A percentile compares a stretch with the other conserved stretches of the same genome.
These are phyloP conservation scores for Bucorvus abyssinicus DNA, from an alignment of 2,797 vertebrate genomes.

Conservation along the genomic window DNA sequence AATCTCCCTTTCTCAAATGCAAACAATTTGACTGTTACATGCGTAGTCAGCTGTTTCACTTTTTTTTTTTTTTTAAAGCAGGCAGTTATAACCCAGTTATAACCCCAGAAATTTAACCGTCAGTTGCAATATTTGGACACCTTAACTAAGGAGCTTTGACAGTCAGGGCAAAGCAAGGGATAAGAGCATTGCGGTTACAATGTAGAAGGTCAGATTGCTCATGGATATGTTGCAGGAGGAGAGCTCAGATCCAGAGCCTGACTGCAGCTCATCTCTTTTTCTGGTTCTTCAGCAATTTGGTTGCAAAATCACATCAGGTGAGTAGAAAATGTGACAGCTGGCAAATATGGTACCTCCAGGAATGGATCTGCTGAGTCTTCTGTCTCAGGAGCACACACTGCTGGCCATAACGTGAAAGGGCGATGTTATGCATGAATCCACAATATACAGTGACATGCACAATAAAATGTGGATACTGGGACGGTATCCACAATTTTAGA, in stretches of 20 bases:
- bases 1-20: neutral
- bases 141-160: neutral
- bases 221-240: neutral
- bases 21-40: neutral
- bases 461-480: neutral
- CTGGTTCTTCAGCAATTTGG: neutral
- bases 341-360: neutral
- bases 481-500: neutral
- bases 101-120: neutral
- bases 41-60: neutral
- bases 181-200: neutral
- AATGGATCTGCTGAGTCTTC: neutral
- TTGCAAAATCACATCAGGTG: neutral
- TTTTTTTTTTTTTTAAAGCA: neutral
- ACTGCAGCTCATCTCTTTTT: neutral
- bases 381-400: neutral
- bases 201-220: neutral
- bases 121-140: neutral
- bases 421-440: fast-evolving
- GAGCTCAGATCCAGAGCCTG: neutral
- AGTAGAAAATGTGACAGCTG: neutral
- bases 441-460: neutral
- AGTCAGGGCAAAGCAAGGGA: neutral
- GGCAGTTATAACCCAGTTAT: neutral
- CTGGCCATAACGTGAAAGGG: neutral